Percentiles rank a stretch among this genome's conserved stretches.
phyloP scores from a whole-genome alignment of 2,888 invertebrate genomes.

The Gnatocerus cornutus region DNA sequence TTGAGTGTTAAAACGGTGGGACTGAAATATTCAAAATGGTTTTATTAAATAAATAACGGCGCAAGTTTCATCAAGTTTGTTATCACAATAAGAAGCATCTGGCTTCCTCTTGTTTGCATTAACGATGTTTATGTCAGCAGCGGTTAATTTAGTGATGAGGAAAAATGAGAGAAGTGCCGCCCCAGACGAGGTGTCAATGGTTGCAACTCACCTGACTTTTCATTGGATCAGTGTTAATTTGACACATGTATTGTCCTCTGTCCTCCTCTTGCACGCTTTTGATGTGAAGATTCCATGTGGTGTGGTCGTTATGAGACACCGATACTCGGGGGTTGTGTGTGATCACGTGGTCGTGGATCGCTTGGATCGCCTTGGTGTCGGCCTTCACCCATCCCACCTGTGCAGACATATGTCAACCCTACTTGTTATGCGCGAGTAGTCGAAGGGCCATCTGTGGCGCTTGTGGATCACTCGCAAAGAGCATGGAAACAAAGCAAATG shows the following conservation, averaged over 20 bases:
- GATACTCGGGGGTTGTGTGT: slow-evolving; percentile 92
- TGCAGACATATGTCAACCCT: slow-evolving; percentile 60
- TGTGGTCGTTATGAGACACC: slow-evolving; percentile 89
- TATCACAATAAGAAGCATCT: slow-evolving; percentile 47
- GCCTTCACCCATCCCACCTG: slow-evolving; percentile 96
- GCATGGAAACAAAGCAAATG: slow-evolving; percentile 60
- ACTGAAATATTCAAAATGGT: slow-evolving; percentile 42
- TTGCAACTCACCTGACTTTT: slow-evolving; percentile 85
- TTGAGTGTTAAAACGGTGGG: slow-evolving; percentile 26
- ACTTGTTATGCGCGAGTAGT: slow-evolving; percentile 61
- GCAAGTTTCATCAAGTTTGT: slow-evolving; percentile 46
- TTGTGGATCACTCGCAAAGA: slow-evolving; percentile 56
- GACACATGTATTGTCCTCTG: slow-evolving; percentile 94
- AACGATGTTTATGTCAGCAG: slow-evolving; percentile 35
- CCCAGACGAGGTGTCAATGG: slow-evolving; percentile 18
- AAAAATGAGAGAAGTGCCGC: slow-evolving; percentile 7
- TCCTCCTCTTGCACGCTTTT: slow-evolving; percentile 90
- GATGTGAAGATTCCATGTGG: slow-evolving; percentile 93
- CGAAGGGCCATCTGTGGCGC: slow-evolving; percentile 60
- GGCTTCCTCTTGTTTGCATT: slow-evolving; percentile 40
- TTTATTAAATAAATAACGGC: slow-evolving; percentile 44
- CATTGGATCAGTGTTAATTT: slow-evolving; percentile 96
- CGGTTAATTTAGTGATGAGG: slow-evolving; percentile 36
- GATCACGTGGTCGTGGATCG: slow-evolving; percentile 93
- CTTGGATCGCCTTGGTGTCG: slow-evolving; percentile 94